Percentiles rank a stretch among this genome's conserved stretches.
Evolutionary conservation across 2,797 vertebrate genomes (phyloP).

Genomic region (Phylloscopus collybita): DNA sequence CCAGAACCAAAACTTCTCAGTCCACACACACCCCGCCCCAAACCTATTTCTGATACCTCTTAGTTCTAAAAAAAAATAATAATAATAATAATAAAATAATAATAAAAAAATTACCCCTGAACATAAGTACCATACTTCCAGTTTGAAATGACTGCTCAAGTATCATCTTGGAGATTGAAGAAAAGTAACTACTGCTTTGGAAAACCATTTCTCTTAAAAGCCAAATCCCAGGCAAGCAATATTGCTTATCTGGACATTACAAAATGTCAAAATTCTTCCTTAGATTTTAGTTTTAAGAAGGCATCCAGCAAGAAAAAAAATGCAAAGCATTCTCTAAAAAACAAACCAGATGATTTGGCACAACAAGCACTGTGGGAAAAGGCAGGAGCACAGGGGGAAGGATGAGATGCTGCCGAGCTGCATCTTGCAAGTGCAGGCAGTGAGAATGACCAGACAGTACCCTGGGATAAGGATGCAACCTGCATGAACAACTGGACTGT

Average conservation of each 20-base stretch:
- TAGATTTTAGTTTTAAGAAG: not conserved
- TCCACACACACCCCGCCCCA: fast-evolving
- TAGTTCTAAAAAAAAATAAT: not conserved
- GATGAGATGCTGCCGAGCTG: not conserved
- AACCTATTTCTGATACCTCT: not conserved
- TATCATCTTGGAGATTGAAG: not conserved
- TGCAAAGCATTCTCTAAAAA: not conserved
- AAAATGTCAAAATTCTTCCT: not conserved
- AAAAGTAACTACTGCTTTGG: not conserved
- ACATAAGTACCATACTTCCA: not conserved
- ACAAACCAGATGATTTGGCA: not conserved
- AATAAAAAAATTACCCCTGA: not conserved
- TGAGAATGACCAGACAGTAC: not conserved
- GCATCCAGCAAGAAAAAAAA: not conserved
- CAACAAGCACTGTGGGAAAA: not conserved
- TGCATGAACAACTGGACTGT: not conserved
- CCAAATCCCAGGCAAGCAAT: not conserved
- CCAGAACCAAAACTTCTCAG: not conserved
- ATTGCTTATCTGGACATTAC: not conserved
- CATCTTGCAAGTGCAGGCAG: not conserved
- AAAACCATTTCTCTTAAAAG: not conserved
- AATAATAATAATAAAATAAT: not conserved
- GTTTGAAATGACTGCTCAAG: not conserved
- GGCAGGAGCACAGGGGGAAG: not conserved
- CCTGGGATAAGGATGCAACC: not conserved